Evolutionary conservation across 2,888 invertebrate species (phyloP), one percentile per base, ranked within the genome.

Genomic region (Heliconius aoede): DNA sequence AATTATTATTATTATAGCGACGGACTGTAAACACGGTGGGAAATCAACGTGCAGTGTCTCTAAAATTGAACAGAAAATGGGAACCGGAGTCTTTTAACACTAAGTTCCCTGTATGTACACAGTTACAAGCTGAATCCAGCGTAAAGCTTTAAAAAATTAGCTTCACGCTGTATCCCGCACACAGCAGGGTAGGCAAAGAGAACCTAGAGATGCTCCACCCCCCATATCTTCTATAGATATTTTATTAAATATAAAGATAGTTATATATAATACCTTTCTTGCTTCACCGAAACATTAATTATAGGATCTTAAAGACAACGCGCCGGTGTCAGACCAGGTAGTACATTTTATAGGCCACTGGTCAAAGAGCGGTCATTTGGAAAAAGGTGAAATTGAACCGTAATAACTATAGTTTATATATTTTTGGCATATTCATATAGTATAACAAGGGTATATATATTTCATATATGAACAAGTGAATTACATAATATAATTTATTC

Each of bases 251-350:
- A 5, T 21, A 21, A 11, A 58, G 15, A 61, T 64, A 64, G 21
- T 21, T 30, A 9, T 3, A 30, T 62, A 64, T 32, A 15, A 24
- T 3, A 64, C n/a, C 40, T 24, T 32, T 36, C 65, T 65, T 65
- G 65, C 65, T 40, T 65, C 65, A 65, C 24, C 40, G 65, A 36
- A 65, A 65, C 65, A 65, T 65, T 65, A 65, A 65, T 65, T 65
- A 65, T 65, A 65, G 36, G 36, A 65, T 55, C 55, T 51, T 55
- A 69, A 69, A 69, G 55, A 55, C 69, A 28, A 32, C n/a, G 26
- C 21, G 51, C 46, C 30, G 8, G 32, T 69, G 13, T 55, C 30
- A 24, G 30, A 69, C 30, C 69, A n/a, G 30, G 65, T 51, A 68
- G 68, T 69, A 69, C n/a, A 30, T 69, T 69, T 69, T 55, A 30